Percentiles rank a stretch among this genome's conserved stretches.
Evolutionary conservation across 2,888 invertebrate species (phyloP).

Genomic region (Rhagonycha lutea): DNA sequence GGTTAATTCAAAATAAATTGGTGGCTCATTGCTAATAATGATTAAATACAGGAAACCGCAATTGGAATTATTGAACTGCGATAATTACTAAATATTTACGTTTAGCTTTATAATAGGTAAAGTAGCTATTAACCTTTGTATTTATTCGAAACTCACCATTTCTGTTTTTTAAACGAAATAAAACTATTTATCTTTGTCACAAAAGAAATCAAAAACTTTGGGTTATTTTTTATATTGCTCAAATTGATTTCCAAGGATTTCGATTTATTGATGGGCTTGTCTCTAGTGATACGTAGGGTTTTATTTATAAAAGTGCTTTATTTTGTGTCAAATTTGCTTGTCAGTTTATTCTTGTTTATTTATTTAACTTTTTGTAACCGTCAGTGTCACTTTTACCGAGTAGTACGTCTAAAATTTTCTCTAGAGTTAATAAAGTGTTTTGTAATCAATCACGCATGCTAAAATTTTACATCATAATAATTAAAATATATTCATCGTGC

Average conservation of each 20-base stretch:
- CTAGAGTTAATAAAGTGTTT: not conserved
- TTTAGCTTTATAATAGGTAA: not conserved
- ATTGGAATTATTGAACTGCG: not conserved
- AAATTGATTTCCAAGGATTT: not conserved
- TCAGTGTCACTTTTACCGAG: not conserved
- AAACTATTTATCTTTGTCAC: not conserved
- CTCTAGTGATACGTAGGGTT: not conserved
- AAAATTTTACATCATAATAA: not conserved
- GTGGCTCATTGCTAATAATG: not conserved
- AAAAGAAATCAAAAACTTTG: not conserved
- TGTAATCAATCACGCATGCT: not conserved
- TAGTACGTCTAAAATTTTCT: not conserved
- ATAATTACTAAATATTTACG: not conserved
- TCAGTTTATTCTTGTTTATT: not conserved
- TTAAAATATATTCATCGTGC: not conserved
- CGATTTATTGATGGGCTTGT: not conserved
- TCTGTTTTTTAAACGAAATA: not conserved
- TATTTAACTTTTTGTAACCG: not conserved
- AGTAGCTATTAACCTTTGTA: not conserved
- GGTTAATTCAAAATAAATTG: not conserved
- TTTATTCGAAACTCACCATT: not conserved
- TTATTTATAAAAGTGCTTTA: not conserved
- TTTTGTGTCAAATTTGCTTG: not conserved
- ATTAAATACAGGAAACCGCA: not conserved
- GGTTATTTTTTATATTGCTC: not conserved